Base-by-base conservation (phyloP, 2,113 vertebrate genomes). In the Chionis minor region DNA sequence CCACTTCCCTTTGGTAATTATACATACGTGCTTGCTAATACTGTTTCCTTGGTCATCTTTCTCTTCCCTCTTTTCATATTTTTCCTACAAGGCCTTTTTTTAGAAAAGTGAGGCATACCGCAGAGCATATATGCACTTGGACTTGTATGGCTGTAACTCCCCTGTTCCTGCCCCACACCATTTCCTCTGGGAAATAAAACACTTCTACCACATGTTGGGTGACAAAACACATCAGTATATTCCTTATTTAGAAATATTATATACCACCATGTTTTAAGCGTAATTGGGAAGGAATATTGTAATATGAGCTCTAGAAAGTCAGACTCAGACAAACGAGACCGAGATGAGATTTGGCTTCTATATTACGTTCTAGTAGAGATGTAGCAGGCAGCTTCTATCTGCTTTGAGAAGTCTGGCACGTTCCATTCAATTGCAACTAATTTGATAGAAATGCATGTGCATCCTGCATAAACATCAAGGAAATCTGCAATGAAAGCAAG, bases 361-460 rank as follows among this genome's bases (percentile, higher is more conserved):
- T 3, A 2, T 38, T 70, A 24, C 12, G 33, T 86, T 91, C 58
- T 70, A 85, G 70, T 11, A 70, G 78, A 83, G 58, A 51, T 40
- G n/a, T 12, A 95, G 81, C 62, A 94, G 81, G 83, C 74, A 95
- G 89, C 59, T 88, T 91, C 63, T 86, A 95, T 95, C 93, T 94
- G 74, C 86, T 95, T 73, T 91, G 63, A 81, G 81, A 95, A 92
- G 61, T 80, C 87, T 73, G 84, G 78, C 84, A 63, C 51, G 61
- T 45, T 73, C 74, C 66, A 40, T 61, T 75, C 1, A 0, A 56
- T 32, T 79, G 74, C 70, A 77, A 69, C 51, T 51, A 33, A 61
- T 52, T 91, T 79, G 54, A 45, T 33, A 38, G 82, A 86, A 78
- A 88, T 69, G 78, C 44, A 84, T 49, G 20, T 33, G 56, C 77